Base-by-base conservation (phyloP, 2,888 invertebrate species). In the Schizotus pectinicornis region DNA sequence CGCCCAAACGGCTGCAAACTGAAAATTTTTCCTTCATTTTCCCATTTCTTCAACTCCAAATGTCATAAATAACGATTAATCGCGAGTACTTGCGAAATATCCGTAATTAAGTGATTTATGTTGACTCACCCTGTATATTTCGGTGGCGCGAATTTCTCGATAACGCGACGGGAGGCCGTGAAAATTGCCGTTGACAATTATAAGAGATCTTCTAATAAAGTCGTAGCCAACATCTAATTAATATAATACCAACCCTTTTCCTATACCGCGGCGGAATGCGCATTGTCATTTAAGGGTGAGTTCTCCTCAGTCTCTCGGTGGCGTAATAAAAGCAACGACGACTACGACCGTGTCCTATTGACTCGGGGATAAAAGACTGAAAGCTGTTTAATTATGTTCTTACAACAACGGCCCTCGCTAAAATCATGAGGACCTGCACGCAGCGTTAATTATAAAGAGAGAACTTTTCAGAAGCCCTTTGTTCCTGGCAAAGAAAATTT, bases 321-420 rank as follows among this genome's bases (percentile, higher is more conserved):
- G 43, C 59, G 62, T 68, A 68, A 69, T 66, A 67, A 67, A 64
- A 63, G 64, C 63, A 54, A 47, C 59, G 59, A 56, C n/a, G 56
- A 47, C 59, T 57, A 56, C n/a, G 56, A 58, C 49, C 56, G 63
- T 65, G 67, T 68, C 66, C 69, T 66, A 70, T 70, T 73, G 68
- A 68, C 67, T 70, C 55, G 56, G 52, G 65, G 56, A 70, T 68
- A 65, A 70, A 71, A 70, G 69, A 57, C 64, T 59, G 61, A 68
- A 66, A 68, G 70, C 70, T 72, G 72, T 74, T 74, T 74, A 74
- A 74, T 74, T 74, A 72, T 73, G 69, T 73, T 67, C 68, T 68
- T 70, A 70, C 67, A 72, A 72, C 69, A 71, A 69, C 66, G 64
- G 65, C 69, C 68, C 67, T 62, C 57, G 62, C 56, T 58, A 57